Base-by-base conservation (phyloP, 1,140 invertebrate species). In the Kradibia gibbosae region DNA sequence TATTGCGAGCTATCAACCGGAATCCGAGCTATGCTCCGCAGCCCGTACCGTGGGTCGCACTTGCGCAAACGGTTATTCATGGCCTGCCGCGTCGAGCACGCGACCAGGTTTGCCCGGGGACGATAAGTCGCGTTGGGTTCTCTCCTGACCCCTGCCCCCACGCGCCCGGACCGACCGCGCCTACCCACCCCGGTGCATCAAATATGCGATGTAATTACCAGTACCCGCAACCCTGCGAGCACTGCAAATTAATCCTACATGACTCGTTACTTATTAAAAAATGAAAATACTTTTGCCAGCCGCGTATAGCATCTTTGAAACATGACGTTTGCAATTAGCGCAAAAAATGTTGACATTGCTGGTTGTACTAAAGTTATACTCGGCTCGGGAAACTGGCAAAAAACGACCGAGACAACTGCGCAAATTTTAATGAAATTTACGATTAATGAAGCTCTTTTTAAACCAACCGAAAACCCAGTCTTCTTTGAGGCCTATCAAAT, bases 1-100 rank as follows among this genome's bases (percentile, higher is more conserved):
- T 70, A n/a, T n/a, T n/a, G 72, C 78, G 78, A 80, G 78, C 78
- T 80, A 80, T 80, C 78, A 80, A 71, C 70, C 60, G 75, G 75
- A 77, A 77, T 77, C 50, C 75, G 36, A 80, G 62, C 48, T 28
- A 71, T 34, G 50, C 77, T 71, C 45, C 65, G 10, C 13, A 4
- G 77, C 36, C 31, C 70, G 48, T 8, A 31, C 28, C 55, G 34
- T 31, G 70, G 42, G 39, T 48, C 25, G n/a, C 53, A 31, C 53
- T 80, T 80, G 78, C 78, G 78, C 53, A 80, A 80, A 73, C 36
- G 15, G 39, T 73, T 57, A 80, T 80, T 73, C 70, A 80, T 80
- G 57, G 70, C 67, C 48, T 55, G 28, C 20, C 17, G 20, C 15
- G 48, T 28, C 25, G 31, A 53, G 62, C 50, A 17, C n/a, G 45